Evolutionary conservation across 2,888 invertebrate species (phyloP), one percentile per base, ranked within the genome.

Genomic region (Pseudanteris insignis): DNA sequence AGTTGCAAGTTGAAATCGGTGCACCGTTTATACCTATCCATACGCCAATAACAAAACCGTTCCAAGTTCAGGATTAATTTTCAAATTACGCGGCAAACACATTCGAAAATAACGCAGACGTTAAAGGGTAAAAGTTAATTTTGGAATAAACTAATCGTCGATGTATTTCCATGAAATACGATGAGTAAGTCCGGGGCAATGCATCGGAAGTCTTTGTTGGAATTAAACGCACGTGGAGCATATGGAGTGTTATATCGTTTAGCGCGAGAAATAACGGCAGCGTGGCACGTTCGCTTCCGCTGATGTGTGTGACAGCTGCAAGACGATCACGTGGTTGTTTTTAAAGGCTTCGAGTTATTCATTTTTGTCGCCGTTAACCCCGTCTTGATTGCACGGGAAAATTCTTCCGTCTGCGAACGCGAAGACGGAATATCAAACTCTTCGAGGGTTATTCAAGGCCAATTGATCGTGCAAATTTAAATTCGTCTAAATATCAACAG

Each of bases 261-360:
- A 65, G 65, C 66, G 60, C 63, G 66, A 64, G 69, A 64, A 69
- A 67, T 73, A 75, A 74, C 74, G 70, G 73, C 64, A 65, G 65
- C 64, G 47, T 54, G 65, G 50, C 60, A 63, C 59, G 64, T 63
- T 59, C 65, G 60, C 62, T 60, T 66, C 63, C 57, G 53, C 59
- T 47, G 60, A 66, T 64, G 63, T 62, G 54, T 54, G 66, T 70
- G 69, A 71, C 76, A 73, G 75, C 73, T 76, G 73, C 69, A 69
- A 69, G 75, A 77, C 70, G 75, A 65, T 70, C 64, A 37, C 64
- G 59, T 63, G 60, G 47, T 53, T 33, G 34, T 51, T 55, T 44
- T 48, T 60, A 41, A 41, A 53, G 38, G 34, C 57, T 24, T 43
- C 43, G 38, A 25, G 25, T 34, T 4, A 21, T 15, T 18, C 28